Conservation (phyloP, 1,140 invertebrate genomes). For the Pogonomyrmex californicus region DNA sequence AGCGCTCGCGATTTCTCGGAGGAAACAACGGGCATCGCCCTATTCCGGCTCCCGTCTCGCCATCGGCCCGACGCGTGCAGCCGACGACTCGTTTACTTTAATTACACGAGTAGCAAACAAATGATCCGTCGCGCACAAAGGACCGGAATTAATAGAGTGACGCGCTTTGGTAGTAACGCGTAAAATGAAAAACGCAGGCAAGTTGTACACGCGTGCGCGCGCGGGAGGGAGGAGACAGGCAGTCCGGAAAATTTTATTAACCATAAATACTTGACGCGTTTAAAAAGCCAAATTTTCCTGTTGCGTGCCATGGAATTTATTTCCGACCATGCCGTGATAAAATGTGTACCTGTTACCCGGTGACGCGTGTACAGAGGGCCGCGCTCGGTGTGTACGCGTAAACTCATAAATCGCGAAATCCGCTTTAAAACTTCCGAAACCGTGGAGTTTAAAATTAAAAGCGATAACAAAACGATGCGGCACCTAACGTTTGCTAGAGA, state of each 20-base stretch:
- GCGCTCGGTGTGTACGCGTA: constrained; percentile 24
- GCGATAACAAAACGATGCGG: constrained; percentile 51
- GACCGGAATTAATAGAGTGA: constrained; percentile 57
- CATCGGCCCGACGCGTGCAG: constrained; percentile 39
- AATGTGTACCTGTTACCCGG: constrained; percentile 62
- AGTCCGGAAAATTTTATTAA: constrained; percentile 49
- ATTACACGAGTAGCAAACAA: constrained; percentile 57
- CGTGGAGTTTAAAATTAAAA: constrained; percentile 54
- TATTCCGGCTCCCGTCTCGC: constrained; percentile 38
- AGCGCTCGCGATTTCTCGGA: constrained; percentile 68
- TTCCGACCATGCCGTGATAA: constrained; percentile 53
- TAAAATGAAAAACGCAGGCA: constrained; percentile 45
- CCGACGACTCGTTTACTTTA: constrained; percentile 61
- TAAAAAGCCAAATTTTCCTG: constrained; percentile 67
- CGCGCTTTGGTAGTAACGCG: constrained; percentile 40
- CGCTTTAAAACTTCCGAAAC: constrained; percentile 58
- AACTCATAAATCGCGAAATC: constrained; percentile 61
- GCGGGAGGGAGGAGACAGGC: neutral
- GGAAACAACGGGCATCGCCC: constrained; percentile 49
- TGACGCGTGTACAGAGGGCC: constrained; percentile 49
- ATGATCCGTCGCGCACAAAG: constrained; percentile 48
- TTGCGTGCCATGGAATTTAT: constrained; percentile 60
- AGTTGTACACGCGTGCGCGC: neutral
- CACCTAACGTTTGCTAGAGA: constrained; percentile 31
- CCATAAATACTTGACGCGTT: constrained; percentile 58